Conservation (phyloP, 2,113 vertebrate species). For the Ifrita kowaldi region DNA sequence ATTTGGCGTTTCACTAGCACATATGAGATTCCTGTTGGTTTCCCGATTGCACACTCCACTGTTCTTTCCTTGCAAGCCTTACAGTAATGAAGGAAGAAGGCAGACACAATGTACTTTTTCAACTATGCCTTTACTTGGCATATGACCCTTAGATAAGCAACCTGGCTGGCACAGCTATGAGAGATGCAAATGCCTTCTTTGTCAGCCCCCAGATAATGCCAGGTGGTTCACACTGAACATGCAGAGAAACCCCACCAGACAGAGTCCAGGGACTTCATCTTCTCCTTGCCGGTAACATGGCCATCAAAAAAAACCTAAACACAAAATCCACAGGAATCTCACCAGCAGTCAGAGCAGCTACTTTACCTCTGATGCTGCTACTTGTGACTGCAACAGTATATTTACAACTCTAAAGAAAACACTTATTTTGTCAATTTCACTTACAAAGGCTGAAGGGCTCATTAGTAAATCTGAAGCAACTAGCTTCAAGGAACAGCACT, state of each 20-base stretch:
- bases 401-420: neutral
- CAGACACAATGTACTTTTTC: neutral
- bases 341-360: neutral
- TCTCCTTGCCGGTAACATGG: neutral
- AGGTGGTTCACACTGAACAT: neutral
- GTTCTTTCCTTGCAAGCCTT: neutral
- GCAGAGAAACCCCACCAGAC: neutral
- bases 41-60: fast-evolving
- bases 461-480: neutral
- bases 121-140: neutral
- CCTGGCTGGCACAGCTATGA: neutral
- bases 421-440: neutral
- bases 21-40: neutral
- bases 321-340: neutral
- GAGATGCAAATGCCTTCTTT: neutral
- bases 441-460: neutral
- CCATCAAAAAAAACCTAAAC: neutral
- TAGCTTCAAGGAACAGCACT: neutral
- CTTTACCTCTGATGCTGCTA: neutral
- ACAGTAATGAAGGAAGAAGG: neutral
- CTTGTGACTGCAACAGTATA: neutral
- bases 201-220: neutral
- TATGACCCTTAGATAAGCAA: neutral
- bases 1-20: neutral
- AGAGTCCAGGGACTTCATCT: neutral